Conservation (phyloP, 2,113 vertebrate species). For the Rhinogobius similis region DNA sequence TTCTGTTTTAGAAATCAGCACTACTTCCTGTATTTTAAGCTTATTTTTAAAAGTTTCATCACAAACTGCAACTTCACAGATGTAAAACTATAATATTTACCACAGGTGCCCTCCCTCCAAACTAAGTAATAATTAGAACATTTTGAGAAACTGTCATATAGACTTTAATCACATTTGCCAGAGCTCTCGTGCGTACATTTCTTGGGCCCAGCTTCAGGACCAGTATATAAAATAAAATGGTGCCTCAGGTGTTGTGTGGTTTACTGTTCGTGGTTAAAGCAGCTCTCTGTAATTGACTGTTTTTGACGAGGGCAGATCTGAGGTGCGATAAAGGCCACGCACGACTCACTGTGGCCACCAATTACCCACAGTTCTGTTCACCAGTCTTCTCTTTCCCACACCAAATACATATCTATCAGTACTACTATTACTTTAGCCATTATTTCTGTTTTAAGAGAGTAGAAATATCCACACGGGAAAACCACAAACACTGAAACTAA, state of each 20-base stretch:
- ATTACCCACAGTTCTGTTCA: constrained; percentile 26
- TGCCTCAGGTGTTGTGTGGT: neutral
- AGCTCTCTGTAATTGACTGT: constrained; percentile 42
- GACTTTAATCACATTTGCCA: too few relatives aligned
- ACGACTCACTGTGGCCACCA: constrained; percentile 49
- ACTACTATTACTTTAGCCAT: too few relatives aligned
- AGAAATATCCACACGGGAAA: too few relatives aligned
- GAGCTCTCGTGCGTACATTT: too few relatives aligned
- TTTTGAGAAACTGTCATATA: too few relatives aligned
- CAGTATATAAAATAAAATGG: neutral
- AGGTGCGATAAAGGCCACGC: constrained; percentile 40
- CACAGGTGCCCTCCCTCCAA: too few relatives aligned
- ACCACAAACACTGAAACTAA: neutral
- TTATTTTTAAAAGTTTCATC: too few relatives aligned
- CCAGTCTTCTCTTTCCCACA: neutral
- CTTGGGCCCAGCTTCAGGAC: neutral
- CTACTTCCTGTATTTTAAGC: too few relatives aligned
- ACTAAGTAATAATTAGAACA: too few relatives aligned
- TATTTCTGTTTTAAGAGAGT: neutral
- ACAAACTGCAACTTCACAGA: too few relatives aligned
- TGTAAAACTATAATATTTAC: too few relatives aligned
- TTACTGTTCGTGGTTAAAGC: neutral
- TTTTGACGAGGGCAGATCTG: constrained; percentile 33
- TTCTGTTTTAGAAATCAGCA: too few relatives aligned
- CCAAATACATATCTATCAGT: neutral